A percentile compares a stretch with the other conserved stretches of the same genome.
phyloP scores from a whole-genome alignment of 1,140 invertebrate genomes.

The Drosophila murphyi region DNA sequence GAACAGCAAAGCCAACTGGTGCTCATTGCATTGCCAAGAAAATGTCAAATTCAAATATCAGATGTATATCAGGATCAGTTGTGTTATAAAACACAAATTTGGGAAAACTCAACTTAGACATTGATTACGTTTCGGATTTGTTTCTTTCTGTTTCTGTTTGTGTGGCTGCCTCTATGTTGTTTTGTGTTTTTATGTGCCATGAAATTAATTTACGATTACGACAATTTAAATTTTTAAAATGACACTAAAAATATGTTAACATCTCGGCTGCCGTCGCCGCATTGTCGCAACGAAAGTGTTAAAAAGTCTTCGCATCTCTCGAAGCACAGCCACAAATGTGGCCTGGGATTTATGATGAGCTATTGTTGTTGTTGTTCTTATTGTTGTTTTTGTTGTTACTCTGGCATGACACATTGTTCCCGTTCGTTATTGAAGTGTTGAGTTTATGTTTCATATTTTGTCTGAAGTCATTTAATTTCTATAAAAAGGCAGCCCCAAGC shows the following conservation, averaged over 20 bases:
- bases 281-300: slow-evolving; percentile 72
- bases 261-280: slow-evolving; percentile 53
- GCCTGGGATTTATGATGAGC: slow-evolving; percentile 58
- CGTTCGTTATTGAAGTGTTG: slow-evolving; percentile 60
- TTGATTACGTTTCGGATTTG: slow-evolving; percentile 36
- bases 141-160: slow-evolving; percentile 10
- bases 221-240: slow-evolving; percentile 84
- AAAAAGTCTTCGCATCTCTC: slow-evolving; percentile 53
- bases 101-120: slow-evolving; percentile 21
- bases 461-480: slow-evolving; percentile 62
- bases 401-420: slow-evolving; percentile 51
- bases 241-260: slow-evolving; percentile 80
- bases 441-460: slow-evolving; percentile 64
- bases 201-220: slow-evolving; percentile 84
- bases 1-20: slow-evolving; percentile 48
- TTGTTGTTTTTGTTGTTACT: neutral
- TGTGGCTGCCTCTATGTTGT: slow-evolving; percentile 21
- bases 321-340: slow-evolving; percentile 55
- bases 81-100: slow-evolving; percentile 55
- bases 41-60: slow-evolving; percentile 20
- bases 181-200: slow-evolving; percentile 79
- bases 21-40: slow-evolving; percentile 52
- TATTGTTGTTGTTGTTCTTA: slow-evolving; percentile 22
- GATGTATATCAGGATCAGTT: slow-evolving; percentile 45
- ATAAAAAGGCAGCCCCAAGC: slow-evolving; percentile 42